These are phyloP conservation scores for Leptoteleia sp. DNA, from an alignment of 1,140 invertebrate species.

Conservation along the genomic window DNA sequence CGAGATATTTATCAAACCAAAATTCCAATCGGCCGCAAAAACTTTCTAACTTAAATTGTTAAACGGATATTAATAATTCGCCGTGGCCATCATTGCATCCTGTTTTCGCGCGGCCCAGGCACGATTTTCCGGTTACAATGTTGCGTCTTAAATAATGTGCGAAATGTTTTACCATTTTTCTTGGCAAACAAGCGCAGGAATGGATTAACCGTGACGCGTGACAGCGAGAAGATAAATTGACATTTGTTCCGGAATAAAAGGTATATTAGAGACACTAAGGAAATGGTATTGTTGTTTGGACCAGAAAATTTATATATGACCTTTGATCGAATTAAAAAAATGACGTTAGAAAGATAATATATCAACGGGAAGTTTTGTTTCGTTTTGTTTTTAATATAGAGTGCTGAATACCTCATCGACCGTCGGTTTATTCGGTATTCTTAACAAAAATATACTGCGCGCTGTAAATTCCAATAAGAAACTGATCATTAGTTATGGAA, in stretches of 20 bases:
- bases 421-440: background rate
- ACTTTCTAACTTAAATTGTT: conserved; percentile 31
- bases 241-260: conserved; percentile 40
- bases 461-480: conserved; percentile 4
- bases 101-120: conserved; percentile 11
- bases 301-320: conserved; percentile 20
- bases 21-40: conserved; percentile 45
- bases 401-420: conserved; percentile 4
- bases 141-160: conserved; percentile 46
- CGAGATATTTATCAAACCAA: conserved; percentile 58
- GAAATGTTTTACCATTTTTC: conserved; percentile 53
- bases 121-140: conserved; percentile 28
- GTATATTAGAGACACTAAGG: conserved; percentile 42
- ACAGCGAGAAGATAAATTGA: conserved; percentile 49
- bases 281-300: conserved; percentile 51
- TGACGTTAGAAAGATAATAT: conserved; percentile 9
- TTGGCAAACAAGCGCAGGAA: conserved; percentile 42
- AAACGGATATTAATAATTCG: conserved; percentile 39
- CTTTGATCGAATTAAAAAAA: conserved; percentile 9
- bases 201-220: conserved; percentile 49
- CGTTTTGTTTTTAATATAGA: conserved; percentile 22
- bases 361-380: background rate
- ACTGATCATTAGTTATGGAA: background rate
- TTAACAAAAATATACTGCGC: conserved; percentile 13
- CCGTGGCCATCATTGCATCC: conserved; percentile 9